phyloP scores from a whole-genome alignment of 2,113 vertebrate species.

The Caloenas nicobarica region DNA sequence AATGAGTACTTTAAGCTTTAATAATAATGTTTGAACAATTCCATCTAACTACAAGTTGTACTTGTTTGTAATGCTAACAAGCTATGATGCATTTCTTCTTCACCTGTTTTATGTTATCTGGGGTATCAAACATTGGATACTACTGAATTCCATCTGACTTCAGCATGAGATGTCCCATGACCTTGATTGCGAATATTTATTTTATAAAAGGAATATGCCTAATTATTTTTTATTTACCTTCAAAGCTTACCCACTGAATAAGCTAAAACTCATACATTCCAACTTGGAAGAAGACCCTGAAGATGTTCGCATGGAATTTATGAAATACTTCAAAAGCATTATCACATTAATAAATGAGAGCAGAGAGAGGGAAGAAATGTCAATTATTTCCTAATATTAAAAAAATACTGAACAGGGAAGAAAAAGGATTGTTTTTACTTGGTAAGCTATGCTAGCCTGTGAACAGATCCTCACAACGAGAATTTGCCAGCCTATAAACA shows the following conservation, averaged over 20 bases:
- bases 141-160: background rate
- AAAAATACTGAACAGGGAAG: background rate
- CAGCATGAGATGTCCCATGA: background rate
- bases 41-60: background rate
- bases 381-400: constrained; percentile 82
- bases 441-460: background rate
- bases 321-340: constrained; percentile 85
- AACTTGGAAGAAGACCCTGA: constrained; percentile 94
- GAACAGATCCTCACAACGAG: background rate
- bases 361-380: constrained; percentile 93
- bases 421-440: background rate
- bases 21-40: background rate
- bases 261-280: constrained; percentile 86
- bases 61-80: background rate
- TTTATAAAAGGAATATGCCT: background rate
- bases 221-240: constrained; percentile 9
- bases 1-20: background rate
- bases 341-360: constrained; percentile 86
- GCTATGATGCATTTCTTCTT: background rate
- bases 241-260: constrained; percentile 85
- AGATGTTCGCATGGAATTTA: constrained; percentile 85
- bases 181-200: background rate
- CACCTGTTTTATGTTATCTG: background rate
- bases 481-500: background rate
- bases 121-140: background rate